A percentile compares a stretch with the other conserved stretches of the same genome.
phyloP scores from a whole-genome alignment of 1,140 invertebrate species.

The Gerris buenoi region DNA sequence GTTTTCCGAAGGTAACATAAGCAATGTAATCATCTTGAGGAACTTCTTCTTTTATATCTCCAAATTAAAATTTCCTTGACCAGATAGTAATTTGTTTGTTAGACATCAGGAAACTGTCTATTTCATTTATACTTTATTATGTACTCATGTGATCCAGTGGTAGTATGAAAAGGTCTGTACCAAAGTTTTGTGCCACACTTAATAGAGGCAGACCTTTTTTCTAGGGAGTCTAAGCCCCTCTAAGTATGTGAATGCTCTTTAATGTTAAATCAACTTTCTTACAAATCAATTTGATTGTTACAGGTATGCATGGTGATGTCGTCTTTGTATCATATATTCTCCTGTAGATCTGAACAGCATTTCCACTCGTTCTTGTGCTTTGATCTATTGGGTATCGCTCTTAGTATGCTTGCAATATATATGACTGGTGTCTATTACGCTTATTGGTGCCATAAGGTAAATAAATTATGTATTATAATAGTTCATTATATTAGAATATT shows the following conservation, averaged over 20 bases:
- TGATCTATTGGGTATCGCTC: slow-evolving; percentile 83
- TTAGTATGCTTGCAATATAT: slow-evolving; percentile 85
- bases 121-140: neutral
- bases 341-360: slow-evolving; percentile 72
- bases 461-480: too few relatives aligned
- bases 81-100: too few relatives aligned
- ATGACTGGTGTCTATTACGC: slow-evolving; percentile 91
- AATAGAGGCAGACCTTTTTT: neutral
- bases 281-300: slow-evolving; percentile 28
- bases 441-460: slow-evolving; percentile 86
- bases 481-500: neutral
- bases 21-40: too few relatives aligned
- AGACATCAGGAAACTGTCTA: neutral
- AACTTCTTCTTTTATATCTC: too few relatives aligned
- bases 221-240: neutral
- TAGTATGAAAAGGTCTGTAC: too few relatives aligned
- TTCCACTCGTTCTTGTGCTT: slow-evolving; percentile 76
- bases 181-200: too few relatives aligned
- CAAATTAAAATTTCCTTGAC: too few relatives aligned
- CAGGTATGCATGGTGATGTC: slow-evolving; percentile 87
- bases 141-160: too few relatives aligned
- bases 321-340: slow-evolving; percentile 84
- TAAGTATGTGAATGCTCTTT: neutral
- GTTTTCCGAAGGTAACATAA: too few relatives aligned
- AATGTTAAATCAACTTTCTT: neutral